These are phyloP conservation scores for Teleiodes luculella DNA, from an alignment of 2,888 invertebrate species.

Conservation along the genomic window DNA sequence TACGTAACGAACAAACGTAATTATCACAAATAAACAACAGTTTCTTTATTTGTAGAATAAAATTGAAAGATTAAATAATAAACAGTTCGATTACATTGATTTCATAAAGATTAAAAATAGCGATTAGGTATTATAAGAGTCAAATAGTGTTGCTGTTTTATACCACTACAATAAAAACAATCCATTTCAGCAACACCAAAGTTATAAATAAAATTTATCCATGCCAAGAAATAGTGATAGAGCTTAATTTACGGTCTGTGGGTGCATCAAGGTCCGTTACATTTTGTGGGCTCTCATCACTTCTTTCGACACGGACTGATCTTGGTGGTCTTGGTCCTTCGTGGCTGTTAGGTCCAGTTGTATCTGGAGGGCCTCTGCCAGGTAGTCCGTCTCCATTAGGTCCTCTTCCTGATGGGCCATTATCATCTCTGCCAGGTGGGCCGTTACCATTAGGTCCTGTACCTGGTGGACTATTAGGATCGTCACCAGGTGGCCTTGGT, in stretches of 20 bases:
- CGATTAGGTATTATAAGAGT: no score
- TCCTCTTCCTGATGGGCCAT: not conserved
- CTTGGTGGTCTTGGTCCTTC: not conserved
- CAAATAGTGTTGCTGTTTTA: no score
- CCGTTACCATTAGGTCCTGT: not conserved
- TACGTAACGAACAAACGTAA: no score
- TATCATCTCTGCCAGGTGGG: not conserved
- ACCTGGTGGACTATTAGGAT: not conserved
- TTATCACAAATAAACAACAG: no score
- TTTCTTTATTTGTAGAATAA: no score
- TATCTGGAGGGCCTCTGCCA: not conserved
- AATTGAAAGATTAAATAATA: no score
- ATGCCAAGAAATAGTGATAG: not conserved
- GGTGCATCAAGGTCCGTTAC: not conserved
- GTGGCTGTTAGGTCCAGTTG: not conserved
- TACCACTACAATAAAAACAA: no score
- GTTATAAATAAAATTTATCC: not conserved
- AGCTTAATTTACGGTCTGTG: not conserved
- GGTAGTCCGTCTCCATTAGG: not conserved
- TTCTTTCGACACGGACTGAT: not conserved
- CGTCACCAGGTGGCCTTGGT: not conserved
- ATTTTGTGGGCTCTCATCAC: not conserved
- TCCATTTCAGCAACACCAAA: not conserved
- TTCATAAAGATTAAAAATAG: no score
- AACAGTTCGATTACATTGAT: no score